Evolutionary conservation across 2,113 vertebrate genomes (phyloP).

Genomic region (Syngnathoides biaculeatus): DNA sequence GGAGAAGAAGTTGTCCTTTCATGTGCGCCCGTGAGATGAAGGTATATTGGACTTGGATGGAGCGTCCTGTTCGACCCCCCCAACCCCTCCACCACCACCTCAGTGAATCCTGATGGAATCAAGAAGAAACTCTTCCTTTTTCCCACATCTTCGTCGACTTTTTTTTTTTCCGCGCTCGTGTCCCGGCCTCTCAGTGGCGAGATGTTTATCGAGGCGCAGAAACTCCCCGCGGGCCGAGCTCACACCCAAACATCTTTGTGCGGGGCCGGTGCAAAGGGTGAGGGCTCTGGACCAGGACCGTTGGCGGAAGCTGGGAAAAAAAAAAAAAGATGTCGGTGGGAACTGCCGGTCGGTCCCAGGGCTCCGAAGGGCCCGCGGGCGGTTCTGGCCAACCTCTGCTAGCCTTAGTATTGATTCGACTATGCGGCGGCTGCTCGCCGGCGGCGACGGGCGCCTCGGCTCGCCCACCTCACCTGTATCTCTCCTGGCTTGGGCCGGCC

Average conservation of each 20-base stretch:
- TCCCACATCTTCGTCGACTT: conserved; percentile 30
- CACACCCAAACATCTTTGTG: conserved; percentile 66
- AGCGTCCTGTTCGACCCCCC: conserved; percentile 31
- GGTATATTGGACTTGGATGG: conserved; percentile 43
- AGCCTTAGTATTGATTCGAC: conserved; percentile 77
- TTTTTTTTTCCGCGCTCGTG: conserved; percentile 46
- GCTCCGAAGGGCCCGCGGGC: conserved; percentile 69
- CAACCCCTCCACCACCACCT: conserved; percentile 30
- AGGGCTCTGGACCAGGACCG: conserved; percentile 64
- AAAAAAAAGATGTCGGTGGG: conserved; percentile 56
- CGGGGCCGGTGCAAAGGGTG: conserved; percentile 56
- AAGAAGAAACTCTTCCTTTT: conserved; percentile 23
- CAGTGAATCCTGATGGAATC: conserved; percentile 52
- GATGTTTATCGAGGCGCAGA: conserved; percentile 71
- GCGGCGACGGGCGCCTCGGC: conserved; percentile 67
- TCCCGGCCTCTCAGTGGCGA: conserved; percentile 65
- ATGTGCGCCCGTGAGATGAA: conserved; percentile 59
- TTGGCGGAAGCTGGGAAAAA: conserved; percentile 55
- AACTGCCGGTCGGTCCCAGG: conserved; percentile 67
- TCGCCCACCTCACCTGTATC: conserved; percentile 70
- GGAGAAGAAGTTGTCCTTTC: conserved; percentile 73
- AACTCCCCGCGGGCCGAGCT: conserved; percentile 65
- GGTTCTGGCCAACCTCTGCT: conserved; percentile 75
- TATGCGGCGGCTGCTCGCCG: conserved; percentile 70
- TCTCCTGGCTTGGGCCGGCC: conserved; percentile 69